Evolutionary conservation across 2,888 invertebrate genomes (phyloP), one percentile per base, ranked within the genome.

Genomic region (Phyto melanocephala): DNA sequence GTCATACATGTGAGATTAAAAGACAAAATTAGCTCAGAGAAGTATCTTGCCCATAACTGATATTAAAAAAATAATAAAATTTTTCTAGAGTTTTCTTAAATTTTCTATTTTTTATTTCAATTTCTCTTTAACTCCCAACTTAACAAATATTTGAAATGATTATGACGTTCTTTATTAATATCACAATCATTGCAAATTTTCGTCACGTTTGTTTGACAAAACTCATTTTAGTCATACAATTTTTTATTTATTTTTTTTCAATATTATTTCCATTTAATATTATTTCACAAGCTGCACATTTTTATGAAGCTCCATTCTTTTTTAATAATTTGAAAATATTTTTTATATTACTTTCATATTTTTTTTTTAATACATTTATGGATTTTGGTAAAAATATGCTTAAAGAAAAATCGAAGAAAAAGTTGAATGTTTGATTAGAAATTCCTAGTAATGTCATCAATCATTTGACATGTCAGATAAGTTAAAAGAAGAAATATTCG

Each of bases 361-460:
- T 60, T 13, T 54, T 60, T 42, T 60, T 35, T 28, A n/a, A n/a
- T n/a, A 10, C 37, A 24, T 40, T 33, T 11, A 45, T 17, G 40
- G 1, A 60, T 40, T 37, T 52, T 45, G 11, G 8, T 1, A 13
- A 37, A 40, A 15, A 52, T 24, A 74, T 15, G 15, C 35, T 11
- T 10, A 58, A 13, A 24, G 22, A 40, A 15, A 37, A 1, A n/a
- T n/a, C 35, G 2, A n/a, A 17, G 33, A 47, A 78, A 65, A 52
- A 35, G 37, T 77, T 67, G 72, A 80, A 77, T 80, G 70, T 83
- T 74, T 83, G 83, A 84, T 85, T 85, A 81, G 74, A 84, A 84
- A 85, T 85, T 85, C 77, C 42, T 63, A 24, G 47, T 40, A 72
- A 77, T 77, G 84, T 89, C 89, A 88, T 88, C 89, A 88, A 88